These are phyloP conservation scores for Cremastinae sp. DNA, from an alignment of 2,888 invertebrate species.

Conservation along the genomic window DNA sequence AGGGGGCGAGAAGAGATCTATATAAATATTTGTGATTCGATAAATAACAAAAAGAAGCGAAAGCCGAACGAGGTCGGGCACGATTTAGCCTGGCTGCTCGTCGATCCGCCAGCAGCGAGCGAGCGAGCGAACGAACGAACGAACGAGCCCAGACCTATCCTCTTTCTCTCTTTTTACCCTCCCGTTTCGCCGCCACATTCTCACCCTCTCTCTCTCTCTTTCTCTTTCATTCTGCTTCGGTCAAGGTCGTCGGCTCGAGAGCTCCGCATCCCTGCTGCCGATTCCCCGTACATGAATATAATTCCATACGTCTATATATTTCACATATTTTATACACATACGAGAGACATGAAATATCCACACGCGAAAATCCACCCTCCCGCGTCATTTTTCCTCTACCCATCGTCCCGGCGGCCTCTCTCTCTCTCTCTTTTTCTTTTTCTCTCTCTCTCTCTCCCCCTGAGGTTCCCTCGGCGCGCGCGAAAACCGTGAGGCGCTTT, in stretches of 20 bases:
- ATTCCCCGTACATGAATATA: constrained; percentile 51
- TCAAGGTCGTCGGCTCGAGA: constrained; percentile 64
- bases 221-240: constrained; percentile 56
- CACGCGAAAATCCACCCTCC: constrained; percentile 11
- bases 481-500: not conserved
- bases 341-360: not conserved
- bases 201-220: constrained; percentile 23
- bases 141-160: constrained; percentile 49
- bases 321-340: constrained; percentile 22
- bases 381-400: constrained; percentile 16
- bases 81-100: constrained; percentile 55
- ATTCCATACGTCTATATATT: constrained; percentile 26
- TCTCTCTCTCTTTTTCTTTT: constrained; percentile 15
- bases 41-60: constrained; percentile 46
- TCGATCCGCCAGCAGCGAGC: constrained; percentile 46
- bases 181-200: constrained; percentile 12
- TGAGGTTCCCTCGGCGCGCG: too few species aligned
- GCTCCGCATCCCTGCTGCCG: constrained; percentile 54
- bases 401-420: not conserved
- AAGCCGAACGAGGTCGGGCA: constrained; percentile 58
- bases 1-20: constrained; percentile 39
- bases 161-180: constrained; percentile 29
- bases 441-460: constrained; percentile 7
- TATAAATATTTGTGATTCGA: constrained; percentile 49
- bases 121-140: not conserved